These are phyloP conservation scores for Drosophila maculinotata DNA, from an alignment of 2,888 invertebrate genomes.

Conservation along the genomic window DNA sequence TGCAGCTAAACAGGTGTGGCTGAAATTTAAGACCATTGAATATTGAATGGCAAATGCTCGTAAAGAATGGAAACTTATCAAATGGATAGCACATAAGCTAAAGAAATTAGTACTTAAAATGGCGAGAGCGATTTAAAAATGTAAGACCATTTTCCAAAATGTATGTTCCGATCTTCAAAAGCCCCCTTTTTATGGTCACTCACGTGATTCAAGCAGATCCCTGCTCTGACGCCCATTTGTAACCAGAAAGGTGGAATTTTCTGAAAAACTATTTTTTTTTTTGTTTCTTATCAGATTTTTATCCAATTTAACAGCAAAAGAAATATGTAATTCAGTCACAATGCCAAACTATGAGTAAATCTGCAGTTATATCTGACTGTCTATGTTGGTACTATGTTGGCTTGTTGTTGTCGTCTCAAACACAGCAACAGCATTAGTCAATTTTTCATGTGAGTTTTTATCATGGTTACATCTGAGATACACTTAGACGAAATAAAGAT, in stretches of 20 bases:
- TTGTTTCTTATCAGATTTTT: too few relatives aligned
- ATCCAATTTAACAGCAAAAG: too few relatives aligned
- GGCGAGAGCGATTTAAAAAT: neutral
- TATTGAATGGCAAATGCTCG: neutral
- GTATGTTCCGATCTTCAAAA: too few relatives aligned
- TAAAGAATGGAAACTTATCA: neutral
- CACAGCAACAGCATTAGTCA: slow-evolving; percentile 12
- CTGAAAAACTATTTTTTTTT: too few relatives aligned
- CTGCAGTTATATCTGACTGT: too few relatives aligned
- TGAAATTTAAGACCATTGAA: neutral
- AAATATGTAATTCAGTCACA: too few relatives aligned
- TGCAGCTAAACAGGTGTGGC: slow-evolving; percentile 22
- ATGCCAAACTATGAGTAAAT: too few relatives aligned
- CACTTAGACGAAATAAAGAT: slow-evolving; percentile 13
- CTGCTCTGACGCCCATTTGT: too few relatives aligned
- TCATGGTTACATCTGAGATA: slow-evolving; percentile 34
- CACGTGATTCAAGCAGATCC: too few relatives aligned
- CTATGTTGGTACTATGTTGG: slow-evolving; percentile 1
- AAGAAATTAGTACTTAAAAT: neutral
- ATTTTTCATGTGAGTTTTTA: slow-evolving; percentile 16
- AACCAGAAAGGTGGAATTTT: too few relatives aligned
- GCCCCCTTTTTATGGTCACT: too few relatives aligned
- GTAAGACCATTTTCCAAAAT: neutral
- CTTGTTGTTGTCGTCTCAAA: slow-evolving; percentile 13
- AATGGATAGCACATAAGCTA: neutral